These are phyloP conservation scores for Gastracanthus pulcherrimus DNA, from an alignment of 2,888 invertebrate species.

Conservation along the genomic window DNA sequence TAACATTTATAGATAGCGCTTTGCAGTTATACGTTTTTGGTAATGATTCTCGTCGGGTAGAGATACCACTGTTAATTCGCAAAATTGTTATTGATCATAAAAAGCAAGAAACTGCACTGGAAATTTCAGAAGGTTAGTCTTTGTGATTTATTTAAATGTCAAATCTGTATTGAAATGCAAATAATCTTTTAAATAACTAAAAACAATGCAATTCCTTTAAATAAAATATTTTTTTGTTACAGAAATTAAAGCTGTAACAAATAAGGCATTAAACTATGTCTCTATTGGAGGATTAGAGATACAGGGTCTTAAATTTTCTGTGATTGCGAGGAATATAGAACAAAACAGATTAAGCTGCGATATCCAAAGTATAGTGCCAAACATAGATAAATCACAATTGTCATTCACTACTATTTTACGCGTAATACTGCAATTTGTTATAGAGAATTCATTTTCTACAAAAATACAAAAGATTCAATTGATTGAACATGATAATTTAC, in stretches of 20 bases:
- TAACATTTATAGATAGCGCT: conserved; percentile 84
- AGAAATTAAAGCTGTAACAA: conserved; percentile 1
- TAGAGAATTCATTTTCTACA: conserved; percentile 48
- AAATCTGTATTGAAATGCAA: not conserved
- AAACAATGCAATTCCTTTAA: not conserved
- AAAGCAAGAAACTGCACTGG: conserved; percentile 57
- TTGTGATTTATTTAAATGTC: no score
- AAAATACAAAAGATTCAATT: conserved; percentile 37
- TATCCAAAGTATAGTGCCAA: conserved; percentile 1
- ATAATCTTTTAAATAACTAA: not conserved
- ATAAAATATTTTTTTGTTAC: conserved; percentile 12
- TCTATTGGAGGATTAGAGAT: conserved; percentile 81
- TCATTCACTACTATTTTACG: conserved; percentile 28
- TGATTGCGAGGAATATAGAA: conserved; percentile 2
- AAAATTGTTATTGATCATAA: conserved; percentile 80
- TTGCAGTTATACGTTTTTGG: conserved; percentile 81
- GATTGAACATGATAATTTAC: not conserved
- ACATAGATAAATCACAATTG: conserved; percentile 9
- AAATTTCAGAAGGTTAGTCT: conserved; percentile 8
- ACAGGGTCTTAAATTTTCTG: conserved; percentile 78
- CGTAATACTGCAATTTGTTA: conserved; percentile 38
- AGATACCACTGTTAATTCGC: conserved; percentile 80
- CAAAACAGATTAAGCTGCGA: conserved; percentile 20
- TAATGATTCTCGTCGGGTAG: conserved; percentile 76
- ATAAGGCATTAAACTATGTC: conserved; percentile 74